These are phyloP conservation scores for Halcyon leucocephala DNA, from an alignment of 2,797 vertebrate species.

Conservation along the genomic window DNA sequence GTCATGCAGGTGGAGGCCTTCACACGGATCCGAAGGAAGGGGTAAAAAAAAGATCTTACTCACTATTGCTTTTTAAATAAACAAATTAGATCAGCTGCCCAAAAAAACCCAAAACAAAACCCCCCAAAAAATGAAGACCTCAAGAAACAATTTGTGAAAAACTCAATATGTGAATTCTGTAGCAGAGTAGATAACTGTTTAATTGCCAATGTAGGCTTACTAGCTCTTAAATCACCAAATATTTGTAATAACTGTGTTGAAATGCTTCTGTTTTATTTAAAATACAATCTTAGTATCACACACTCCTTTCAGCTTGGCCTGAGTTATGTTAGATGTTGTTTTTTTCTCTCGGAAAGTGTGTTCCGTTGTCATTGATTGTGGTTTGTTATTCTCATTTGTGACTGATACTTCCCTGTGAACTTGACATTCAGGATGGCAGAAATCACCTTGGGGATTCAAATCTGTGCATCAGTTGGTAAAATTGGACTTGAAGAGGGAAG, in stretches of 20 bases:
- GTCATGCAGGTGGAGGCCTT: conserved; percentile 90
- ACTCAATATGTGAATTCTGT: background rate
- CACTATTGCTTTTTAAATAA: background rate
- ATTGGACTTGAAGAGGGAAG: background rate
- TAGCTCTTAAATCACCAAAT: background rate
- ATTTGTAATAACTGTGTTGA: background rate
- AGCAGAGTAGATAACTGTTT: background rate
- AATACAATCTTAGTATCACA: background rate
- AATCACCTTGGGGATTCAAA: background rate
- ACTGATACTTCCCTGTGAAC: background rate
- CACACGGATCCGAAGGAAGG: conserved; percentile 94
- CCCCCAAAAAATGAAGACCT: background rate
- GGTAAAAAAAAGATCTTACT: conserved; percentile 79
- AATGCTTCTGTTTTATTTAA: background rate
- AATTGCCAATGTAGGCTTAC: background rate
- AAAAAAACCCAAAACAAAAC: no score
- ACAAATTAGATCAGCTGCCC: background rate
- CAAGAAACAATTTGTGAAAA: background rate
- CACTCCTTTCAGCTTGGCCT: background rate
- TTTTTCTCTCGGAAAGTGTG: background rate
- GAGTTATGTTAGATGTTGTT: background rate
- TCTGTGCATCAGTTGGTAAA: background rate
- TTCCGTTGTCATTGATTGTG: background rate
- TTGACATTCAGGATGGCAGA: background rate
- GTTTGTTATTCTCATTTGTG: background rate